phyloP scores from a whole-genome alignment of 1,140 invertebrate genomes.

The Diorhabda sublineata region DNA sequence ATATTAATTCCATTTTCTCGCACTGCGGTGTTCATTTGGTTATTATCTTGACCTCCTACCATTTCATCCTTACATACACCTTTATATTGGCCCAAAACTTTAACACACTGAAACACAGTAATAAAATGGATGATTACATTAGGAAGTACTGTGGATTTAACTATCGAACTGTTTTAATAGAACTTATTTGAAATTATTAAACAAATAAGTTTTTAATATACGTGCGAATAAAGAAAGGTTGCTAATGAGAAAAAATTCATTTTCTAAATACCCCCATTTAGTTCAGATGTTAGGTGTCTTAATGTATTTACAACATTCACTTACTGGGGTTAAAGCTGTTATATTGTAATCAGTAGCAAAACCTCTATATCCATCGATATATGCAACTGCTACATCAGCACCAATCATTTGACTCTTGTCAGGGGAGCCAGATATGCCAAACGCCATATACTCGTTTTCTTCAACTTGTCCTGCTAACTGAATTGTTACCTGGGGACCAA shows the following conservation, averaged over 20 bases:
- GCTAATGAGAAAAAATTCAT: no score
- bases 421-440: constrained; percentile 75
- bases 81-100: constrained; percentile 77
- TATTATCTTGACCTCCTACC: constrained; percentile 72
- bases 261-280: no score
- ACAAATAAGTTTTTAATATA: no score
- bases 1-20: constrained; percentile 71
- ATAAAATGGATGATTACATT: no score
- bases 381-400: constrained; percentile 75
- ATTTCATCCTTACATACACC: constrained; percentile 80
- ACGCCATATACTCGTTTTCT: constrained; percentile 80
- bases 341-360: constrained; percentile 81
- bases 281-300: background rate
- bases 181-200: no score
- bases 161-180: no score
- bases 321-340: constrained; percentile 74
- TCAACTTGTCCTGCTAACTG: constrained; percentile 75
- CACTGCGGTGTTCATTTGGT: constrained; percentile 67
- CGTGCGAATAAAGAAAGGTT: no score
- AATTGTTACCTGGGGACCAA: constrained; percentile 83
- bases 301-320: constrained; percentile 26
- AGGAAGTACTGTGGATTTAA: no score
- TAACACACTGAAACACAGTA: constrained; percentile 62
- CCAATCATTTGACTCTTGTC: constrained; percentile 76
- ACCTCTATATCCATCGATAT: constrained; percentile 67